These are phyloP conservation scores for Fistularia commersonii DNA, from an alignment of 2,797 vertebrate species.

Conservation along the genomic window DNA sequence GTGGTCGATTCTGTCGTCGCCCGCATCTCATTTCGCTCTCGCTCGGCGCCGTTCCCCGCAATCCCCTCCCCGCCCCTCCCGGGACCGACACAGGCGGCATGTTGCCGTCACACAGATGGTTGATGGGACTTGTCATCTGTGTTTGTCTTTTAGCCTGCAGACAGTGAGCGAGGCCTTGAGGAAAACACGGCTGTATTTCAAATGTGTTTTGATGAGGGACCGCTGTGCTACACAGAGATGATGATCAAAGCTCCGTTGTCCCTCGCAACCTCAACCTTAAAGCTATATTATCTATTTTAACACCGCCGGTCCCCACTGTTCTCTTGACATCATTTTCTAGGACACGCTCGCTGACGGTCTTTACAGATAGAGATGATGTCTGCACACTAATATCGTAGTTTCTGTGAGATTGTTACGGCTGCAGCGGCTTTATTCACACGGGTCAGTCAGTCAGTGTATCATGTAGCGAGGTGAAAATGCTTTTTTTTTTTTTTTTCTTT, in stretches of 20 bases:
- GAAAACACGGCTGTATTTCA: conserved; percentile 22
- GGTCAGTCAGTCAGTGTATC: no score
- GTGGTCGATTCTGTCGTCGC: conserved; percentile 33
- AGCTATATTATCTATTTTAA: no score
- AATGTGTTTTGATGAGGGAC: conserved; percentile 12
- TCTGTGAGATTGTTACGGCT: no score
- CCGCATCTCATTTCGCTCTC: conserved; percentile 55
- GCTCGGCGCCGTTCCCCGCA: conserved; percentile 27
- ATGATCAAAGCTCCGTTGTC: not conserved
- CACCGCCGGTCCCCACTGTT: no score
- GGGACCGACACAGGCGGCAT: conserved; percentile 46
- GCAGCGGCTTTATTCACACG: no score
- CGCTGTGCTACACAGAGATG: not conserved
- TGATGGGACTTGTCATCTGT: conserved; percentile 47
- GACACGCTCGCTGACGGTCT: no score
- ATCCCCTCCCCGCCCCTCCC: conserved; percentile 20
- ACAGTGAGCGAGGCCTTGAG: conserved; percentile 10
- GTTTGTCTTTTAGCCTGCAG: conserved; percentile 31
- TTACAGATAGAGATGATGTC: no score
- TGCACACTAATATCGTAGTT: no score
- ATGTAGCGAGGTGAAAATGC: no score
- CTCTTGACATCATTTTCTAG: no score
- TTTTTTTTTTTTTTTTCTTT: no score
- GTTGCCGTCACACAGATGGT: conserved; percentile 51
- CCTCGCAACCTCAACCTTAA: not conserved